These are phyloP conservation scores for Catagonus wagneri DNA, from an alignment of 2,113 vertebrate species.

Conservation along the genomic window DNA sequence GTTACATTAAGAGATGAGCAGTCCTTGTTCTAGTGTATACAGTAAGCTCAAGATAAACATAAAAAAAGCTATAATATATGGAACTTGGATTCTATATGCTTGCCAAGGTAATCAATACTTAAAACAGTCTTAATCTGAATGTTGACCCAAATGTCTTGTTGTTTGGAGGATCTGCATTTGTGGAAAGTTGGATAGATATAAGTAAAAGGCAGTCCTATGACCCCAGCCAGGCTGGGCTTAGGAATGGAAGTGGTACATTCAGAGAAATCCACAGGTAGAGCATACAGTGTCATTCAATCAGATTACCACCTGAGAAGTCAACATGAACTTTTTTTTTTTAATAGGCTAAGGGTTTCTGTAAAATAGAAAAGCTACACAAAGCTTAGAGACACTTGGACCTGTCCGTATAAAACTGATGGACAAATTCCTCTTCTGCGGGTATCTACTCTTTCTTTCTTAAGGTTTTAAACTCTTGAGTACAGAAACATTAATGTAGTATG, in stretches of 20 bases:
- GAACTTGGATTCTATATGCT: background rate
- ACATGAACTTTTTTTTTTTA: background rate
- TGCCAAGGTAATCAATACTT: background rate
- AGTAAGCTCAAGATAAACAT: background rate
- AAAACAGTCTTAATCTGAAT: background rate
- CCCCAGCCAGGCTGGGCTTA: background rate
- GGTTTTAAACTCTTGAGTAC: background rate
- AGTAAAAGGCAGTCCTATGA: background rate
- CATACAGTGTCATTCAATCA: background rate
- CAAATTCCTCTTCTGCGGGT: background rate
- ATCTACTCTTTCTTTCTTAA: background rate
- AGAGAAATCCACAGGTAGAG: background rate
- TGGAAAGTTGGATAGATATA: background rate
- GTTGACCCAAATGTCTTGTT: background rate
- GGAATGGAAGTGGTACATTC: background rate
- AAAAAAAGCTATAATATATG: background rate
- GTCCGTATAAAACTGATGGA: background rate
- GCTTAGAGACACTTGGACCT: background rate
- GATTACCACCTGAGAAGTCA: background rate
- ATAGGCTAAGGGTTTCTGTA: background rate
- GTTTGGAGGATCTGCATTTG: background rate
- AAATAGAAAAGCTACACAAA: background rate
- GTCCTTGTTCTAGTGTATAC: background rate
- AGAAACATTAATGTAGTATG: background rate
- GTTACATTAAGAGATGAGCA: background rate